These are phyloP conservation scores for Thelaira solivaga DNA, from an alignment of 2,888 invertebrate genomes.

Conservation along the genomic window DNA sequence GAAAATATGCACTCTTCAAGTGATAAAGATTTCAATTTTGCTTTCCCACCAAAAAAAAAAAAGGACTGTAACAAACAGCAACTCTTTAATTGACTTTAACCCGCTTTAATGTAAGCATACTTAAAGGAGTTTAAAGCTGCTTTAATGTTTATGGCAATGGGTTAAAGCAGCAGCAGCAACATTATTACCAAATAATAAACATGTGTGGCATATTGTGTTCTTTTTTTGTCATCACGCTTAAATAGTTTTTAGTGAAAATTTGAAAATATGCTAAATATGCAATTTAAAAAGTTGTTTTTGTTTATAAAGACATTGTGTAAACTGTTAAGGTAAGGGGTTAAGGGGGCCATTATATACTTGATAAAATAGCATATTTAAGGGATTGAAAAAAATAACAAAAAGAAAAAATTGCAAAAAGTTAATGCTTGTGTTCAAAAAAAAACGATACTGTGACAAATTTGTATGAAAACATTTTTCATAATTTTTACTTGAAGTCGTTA, in stretches of 20 bases:
- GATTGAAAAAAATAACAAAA: no score
- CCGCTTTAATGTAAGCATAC: slow-evolving; percentile 37
- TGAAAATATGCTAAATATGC: background rate
- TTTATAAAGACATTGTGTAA: no score
- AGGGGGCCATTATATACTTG: no score
- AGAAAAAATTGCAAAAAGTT: no score
- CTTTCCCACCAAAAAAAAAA: background rate
- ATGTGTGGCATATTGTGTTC: slow-evolving; percentile 31
- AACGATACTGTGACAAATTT: no score
- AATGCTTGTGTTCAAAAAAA: no score
- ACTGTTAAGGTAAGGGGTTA: no score
- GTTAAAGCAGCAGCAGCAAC: background rate
- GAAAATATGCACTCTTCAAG: background rate
- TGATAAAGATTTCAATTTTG: slow-evolving; percentile 6
- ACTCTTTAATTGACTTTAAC: slow-evolving; percentile 56
- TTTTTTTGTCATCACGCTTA: background rate
- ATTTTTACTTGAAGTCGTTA: no score
- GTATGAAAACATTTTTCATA: no score
- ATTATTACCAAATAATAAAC: slow-evolving; percentile 31
- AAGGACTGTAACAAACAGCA: background rate
- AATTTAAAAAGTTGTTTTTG: no score
- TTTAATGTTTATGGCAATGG: background rate
- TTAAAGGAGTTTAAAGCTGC: slow-evolving; percentile 4
- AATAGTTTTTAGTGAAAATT: slow-evolving; percentile 28
- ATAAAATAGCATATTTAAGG: no score